Evolutionary conservation across 1,140 invertebrate species (phyloP).

Genomic region (Drosophila obscura): DNA sequence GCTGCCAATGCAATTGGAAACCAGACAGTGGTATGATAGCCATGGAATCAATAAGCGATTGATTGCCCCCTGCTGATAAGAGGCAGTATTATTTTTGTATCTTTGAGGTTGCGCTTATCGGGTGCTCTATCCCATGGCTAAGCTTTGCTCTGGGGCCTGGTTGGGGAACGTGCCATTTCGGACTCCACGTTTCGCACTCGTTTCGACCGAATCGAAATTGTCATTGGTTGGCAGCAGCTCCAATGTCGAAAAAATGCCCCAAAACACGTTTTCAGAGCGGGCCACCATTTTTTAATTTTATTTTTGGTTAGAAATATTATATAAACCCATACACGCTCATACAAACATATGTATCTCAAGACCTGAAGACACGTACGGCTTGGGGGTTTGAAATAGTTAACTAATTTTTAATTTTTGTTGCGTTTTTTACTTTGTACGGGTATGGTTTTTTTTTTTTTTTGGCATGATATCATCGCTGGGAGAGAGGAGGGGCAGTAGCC

Average conservation of each 20-base stretch:
- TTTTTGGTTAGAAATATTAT: conserved; percentile 25
- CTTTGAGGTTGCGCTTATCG: too few species aligned
- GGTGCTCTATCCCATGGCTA: too few species aligned
- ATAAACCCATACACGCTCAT: conserved; percentile 14
- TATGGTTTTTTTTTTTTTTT: conserved; percentile 26
- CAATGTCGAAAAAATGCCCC: conserved; percentile 44
- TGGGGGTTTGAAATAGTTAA: conserved; percentile 44
- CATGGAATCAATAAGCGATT: conserved; percentile 29
- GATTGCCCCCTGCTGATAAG: conserved; percentile 29
- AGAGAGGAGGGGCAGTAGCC: conserved; percentile 29
- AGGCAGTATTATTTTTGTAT: conserved; percentile 25
- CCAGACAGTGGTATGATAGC: conserved; percentile 28
- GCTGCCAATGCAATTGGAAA: conserved; percentile 51
- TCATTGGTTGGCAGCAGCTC: conserved; percentile 52
- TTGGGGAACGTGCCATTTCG: conserved; percentile 62
- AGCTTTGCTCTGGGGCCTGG: too few species aligned
- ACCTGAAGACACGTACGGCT: conserved; percentile 67
- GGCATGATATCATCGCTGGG: conserved; percentile 51
- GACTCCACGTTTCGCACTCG: conserved; percentile 49
- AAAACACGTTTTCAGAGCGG: conserved; percentile 64
- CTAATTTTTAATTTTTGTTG: conserved; percentile 44
- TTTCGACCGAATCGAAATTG: conserved; percentile 47
- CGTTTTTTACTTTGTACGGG: conserved; percentile 8
- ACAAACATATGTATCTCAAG: conserved; percentile 8
- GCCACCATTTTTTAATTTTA: conserved; percentile 67